Conservation (phyloP, 64 coral and sea anemone species). For the Montipora sp. region DNA sequence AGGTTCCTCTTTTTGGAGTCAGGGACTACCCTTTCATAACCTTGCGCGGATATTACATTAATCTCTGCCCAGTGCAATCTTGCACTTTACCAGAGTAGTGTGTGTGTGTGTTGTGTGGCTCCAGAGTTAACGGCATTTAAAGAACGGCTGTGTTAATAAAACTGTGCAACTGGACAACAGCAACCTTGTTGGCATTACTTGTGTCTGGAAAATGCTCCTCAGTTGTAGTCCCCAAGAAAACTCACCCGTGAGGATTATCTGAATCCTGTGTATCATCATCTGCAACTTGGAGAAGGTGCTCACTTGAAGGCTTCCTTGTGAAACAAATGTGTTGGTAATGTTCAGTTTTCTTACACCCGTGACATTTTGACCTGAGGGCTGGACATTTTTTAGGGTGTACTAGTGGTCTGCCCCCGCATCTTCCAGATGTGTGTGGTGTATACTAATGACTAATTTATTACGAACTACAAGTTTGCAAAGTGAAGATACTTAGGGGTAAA, state of each 20-base stretch:
- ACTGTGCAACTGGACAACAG: not conserved
- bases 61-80: slow-evolving; percentile 74
- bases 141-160: slow-evolving; percentile 21
- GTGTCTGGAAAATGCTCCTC: slow-evolving; percentile 17
- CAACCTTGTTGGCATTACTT: not conserved
- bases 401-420: slow-evolving; percentile 34
- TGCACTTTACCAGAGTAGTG: slow-evolving; percentile 46
- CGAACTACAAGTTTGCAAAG: too few species aligned
- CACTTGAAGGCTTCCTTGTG: not conserved
- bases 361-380: slow-evolving; percentile 58
- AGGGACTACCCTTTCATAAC: slow-evolving; percentile 34
- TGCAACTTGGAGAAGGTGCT: not conserved
- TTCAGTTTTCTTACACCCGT: slow-evolving; percentile 43
- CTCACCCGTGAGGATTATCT: not conserved
- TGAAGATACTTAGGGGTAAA: too few species aligned
- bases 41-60: slow-evolving; percentile 62
- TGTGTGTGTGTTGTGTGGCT: slow-evolving; percentile 38
- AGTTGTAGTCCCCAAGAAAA: slow-evolving; percentile 48
- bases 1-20: slow-evolving; percentile 50
- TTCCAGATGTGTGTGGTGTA: not conserved
- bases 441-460: too few species aligned
- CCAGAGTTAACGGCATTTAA: slow-evolving; percentile 51
- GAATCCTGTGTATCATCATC: not conserved
- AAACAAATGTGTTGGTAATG: slow-evolving; percentile 49
- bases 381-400: slow-evolving; percentile 7